Conservation (phyloP, 1,140 invertebrate species). For the Physella acuta region DNA sequence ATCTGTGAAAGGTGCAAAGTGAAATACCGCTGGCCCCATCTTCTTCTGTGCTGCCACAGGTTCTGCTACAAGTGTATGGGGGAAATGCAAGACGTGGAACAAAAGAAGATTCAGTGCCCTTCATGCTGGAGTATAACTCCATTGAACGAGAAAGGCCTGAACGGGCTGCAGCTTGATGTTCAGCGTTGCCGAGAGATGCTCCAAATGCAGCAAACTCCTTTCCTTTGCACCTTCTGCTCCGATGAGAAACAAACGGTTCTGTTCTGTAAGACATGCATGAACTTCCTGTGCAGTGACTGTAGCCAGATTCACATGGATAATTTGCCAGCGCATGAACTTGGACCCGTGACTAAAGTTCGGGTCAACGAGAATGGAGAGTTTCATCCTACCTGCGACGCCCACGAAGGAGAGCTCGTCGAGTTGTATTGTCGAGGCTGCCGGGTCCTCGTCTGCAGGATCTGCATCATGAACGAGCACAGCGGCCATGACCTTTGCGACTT, state of each 20-base stretch:
- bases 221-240: slow-evolving; percentile 7
- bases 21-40: slow-evolving; percentile 14
- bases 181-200: neutral
- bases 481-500: neutral
- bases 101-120: slow-evolving; percentile 1
- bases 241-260: neutral
- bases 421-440: slow-evolving; percentile 1
- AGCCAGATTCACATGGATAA: neutral
- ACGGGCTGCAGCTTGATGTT: neutral
- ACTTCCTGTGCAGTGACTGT: neutral
- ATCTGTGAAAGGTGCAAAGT: neutral
- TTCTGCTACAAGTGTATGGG: slow-evolving; percentile 18
- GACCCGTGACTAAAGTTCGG: neutral
- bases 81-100: neutral
- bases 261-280: slow-evolving; percentile 5
- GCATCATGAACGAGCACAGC: neutral
- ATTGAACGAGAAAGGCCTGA: neutral
- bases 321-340: neutral
- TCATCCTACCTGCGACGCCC: neutral
- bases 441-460: neutral
- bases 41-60: slow-evolving; percentile 9
- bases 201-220: neutral
- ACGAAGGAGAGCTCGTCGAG: neutral
- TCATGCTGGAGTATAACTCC: neutral
- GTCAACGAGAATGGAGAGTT: neutral